phyloP scores from a whole-genome alignment of 1,140 invertebrate species.

The Heliothis subflexa region DNA sequence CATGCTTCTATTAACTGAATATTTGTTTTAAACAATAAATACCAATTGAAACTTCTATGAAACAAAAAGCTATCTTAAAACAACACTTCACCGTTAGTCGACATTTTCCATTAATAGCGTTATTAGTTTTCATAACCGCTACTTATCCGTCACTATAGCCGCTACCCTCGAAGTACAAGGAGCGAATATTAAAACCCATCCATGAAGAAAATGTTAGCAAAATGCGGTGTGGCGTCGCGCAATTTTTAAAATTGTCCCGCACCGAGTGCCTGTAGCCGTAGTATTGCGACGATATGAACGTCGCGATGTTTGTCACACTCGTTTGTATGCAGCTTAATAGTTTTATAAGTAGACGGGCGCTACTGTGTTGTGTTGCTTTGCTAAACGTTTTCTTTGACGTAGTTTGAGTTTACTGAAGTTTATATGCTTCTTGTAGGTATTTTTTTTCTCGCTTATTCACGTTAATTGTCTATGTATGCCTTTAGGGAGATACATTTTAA shows the following conservation, averaged over 20 bases:
- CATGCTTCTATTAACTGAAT: neutral
- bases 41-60: too few relatives aligned
- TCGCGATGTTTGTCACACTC: constrained; percentile 13
- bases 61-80: too few relatives aligned
- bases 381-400: neutral
- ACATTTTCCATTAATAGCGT: too few relatives aligned
- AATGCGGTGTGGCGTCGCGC: constrained; percentile 41
- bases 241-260: constrained; percentile 46
- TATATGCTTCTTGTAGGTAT: too few relatives aligned
- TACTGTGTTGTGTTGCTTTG: neutral
- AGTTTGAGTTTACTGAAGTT: neutral
- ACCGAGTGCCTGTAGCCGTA: constrained; percentile 24
- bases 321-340: constrained; percentile 1
- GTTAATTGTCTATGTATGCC: too few relatives aligned
- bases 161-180: constrained; percentile 35
- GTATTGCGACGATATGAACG: constrained; percentile 3
- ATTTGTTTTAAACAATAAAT: too few relatives aligned
- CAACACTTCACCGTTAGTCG: too few relatives aligned
- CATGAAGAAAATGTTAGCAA: constrained; percentile 49
- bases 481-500: too few relatives aligned
- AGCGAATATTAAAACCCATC: constrained; percentile 47
- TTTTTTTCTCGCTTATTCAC: too few relatives aligned
- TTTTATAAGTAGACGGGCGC: neutral
- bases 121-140: neutral
- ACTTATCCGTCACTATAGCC: neutral